These are phyloP conservation scores for Tiaroga cobitis DNA, from an alignment of 2,797 vertebrate genomes.

Conservation along the genomic window DNA sequence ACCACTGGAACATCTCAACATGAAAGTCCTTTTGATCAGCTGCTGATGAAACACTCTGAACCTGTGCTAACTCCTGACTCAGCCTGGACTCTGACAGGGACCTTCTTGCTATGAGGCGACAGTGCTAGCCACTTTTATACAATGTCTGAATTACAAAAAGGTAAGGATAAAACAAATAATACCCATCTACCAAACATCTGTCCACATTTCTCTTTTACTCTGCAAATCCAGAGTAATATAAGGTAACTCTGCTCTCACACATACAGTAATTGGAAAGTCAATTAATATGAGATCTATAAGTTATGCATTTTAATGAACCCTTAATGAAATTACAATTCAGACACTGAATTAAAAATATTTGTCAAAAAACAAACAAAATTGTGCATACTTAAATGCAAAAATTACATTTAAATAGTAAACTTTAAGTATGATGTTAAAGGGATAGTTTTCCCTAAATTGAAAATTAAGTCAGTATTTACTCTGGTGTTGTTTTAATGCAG, in stretches of 20 bases:
- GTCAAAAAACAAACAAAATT: background rate
- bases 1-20: background rate
- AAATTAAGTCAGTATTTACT: no score
- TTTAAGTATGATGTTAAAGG: no score
- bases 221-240: background rate
- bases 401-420: no score
- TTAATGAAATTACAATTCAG: background rate
- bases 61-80: background rate
- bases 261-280: background rate
- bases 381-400: no score
- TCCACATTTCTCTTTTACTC: background rate
- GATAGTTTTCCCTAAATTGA: no score
- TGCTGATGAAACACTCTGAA: background rate
- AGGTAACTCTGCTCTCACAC: background rate
- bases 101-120: background rate
- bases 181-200: background rate
- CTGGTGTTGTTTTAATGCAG: no score
- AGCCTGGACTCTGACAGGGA: background rate
- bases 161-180: background rate
- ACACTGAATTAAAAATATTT: background rate
- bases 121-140: background rate
- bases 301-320: background rate
- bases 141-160: background rate
- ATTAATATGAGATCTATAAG: background rate
- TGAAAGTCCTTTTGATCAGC: constrained; percentile 3